Percentiles rank a stretch among this genome's conserved stretches.
Conservation (phyloP, 2,888 invertebrate species). For the Drymonia ruficornis region DNA sequence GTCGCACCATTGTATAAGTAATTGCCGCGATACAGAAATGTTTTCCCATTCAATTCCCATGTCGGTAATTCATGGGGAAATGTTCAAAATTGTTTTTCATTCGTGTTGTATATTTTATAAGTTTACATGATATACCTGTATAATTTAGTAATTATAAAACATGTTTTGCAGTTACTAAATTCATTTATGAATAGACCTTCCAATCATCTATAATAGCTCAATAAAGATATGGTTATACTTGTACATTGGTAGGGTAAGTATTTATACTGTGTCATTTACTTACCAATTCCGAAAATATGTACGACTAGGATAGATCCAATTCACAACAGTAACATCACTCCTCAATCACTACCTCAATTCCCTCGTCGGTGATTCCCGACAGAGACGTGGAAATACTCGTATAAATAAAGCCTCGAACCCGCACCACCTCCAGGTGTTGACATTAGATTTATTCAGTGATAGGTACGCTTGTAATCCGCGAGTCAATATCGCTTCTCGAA, state of each 20-base stretch:
- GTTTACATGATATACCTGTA: not conserved
- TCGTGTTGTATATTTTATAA: not conserved
- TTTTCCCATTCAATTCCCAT: not conserved
- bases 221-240: too few relatives aligned
- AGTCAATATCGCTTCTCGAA: conserved; percentile 28
- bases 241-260: too few relatives aligned
- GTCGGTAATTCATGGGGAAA: conserved; percentile 2
- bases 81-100: not conserved
- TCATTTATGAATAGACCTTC: too few relatives aligned
- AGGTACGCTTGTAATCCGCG: conserved; percentile 14
- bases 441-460: conserved; percentile 44
- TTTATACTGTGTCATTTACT: not conserved
- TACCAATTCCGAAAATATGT: not conserved
- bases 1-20: not conserved
- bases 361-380: conserved; percentile 28
- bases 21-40: not conserved
- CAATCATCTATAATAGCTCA: too few relatives aligned
- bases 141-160: too few relatives aligned
- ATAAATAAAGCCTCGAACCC: conserved; percentile 40
- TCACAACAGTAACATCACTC: not conserved
- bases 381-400: conserved; percentile 37
- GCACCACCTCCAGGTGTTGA: conserved; percentile 29
- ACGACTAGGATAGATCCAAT: not conserved
- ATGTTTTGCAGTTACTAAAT: too few relatives aligned
- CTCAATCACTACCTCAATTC: not conserved